Conservation (phyloP, 2,113 vertebrate genomes). For the Melanocharis versteri region DNA sequence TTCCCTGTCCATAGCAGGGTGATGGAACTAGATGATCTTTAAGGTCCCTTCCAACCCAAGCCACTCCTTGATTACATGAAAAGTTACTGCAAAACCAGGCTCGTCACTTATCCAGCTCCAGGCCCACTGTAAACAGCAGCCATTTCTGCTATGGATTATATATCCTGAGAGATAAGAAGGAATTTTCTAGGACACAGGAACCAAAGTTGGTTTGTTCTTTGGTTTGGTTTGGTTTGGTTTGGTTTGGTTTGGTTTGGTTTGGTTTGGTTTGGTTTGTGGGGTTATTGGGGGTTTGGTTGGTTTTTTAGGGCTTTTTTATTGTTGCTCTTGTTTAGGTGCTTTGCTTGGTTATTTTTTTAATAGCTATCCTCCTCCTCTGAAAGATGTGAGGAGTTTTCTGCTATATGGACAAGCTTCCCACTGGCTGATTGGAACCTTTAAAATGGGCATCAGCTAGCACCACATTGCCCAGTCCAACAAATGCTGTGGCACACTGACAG, state of each 20-base stretch:
- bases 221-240: background rate
- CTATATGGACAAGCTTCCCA: background rate
- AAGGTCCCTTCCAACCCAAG: background rate
- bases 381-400: slow-evolving; percentile 22
- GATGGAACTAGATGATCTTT: background rate
- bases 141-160: background rate
- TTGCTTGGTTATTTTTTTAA: background rate
- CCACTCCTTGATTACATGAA: background rate
- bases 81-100: background rate
- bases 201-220: background rate
- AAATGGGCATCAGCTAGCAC: background rate
- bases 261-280: background rate
- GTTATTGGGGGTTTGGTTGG: background rate
- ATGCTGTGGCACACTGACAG: slow-evolving; percentile 4
- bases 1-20: background rate
- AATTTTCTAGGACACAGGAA: background rate
- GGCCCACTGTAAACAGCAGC: background rate
- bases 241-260: background rate
- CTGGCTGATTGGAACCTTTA: slow-evolving; percentile 45
- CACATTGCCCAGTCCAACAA: background rate
- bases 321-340: background rate
- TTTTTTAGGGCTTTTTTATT: background rate
- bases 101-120: background rate
- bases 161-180: background rate
- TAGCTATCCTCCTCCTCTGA: background rate